Percentiles rank a stretch among this genome's conserved stretches.
These are phyloP conservation scores for Apodemia zela DNA, from an alignment of 2,888 invertebrate species.

Conservation along the genomic window DNA sequence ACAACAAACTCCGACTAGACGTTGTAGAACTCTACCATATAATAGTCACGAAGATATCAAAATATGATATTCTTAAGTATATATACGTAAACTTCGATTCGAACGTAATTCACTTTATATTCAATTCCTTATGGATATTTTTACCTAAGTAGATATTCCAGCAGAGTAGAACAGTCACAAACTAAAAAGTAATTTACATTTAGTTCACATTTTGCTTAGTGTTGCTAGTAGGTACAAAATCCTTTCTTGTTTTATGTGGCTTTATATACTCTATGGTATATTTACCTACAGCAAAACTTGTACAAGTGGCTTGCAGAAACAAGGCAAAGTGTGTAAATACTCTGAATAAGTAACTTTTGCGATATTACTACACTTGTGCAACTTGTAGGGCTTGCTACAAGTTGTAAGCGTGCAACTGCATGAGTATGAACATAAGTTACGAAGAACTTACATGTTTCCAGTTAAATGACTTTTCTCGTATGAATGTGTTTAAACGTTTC, in stretches of 20 bases:
- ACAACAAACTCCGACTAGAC: too few relatives aligned
- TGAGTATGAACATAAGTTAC: constrained; percentile 5
- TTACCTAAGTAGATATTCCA: too few relatives aligned
- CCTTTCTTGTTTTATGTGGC: neutral
- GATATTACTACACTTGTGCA: constrained; percentile 14
- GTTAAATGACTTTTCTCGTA: neutral
- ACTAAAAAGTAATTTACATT: too few relatives aligned
- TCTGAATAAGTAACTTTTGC: constrained; percentile 5
- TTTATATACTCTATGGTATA: neutral
- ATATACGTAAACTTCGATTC: too few relatives aligned
- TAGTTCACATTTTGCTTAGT: too few relatives aligned
- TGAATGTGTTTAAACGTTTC: neutral
- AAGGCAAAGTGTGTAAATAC: constrained; percentile 8
- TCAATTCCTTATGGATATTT: too few relatives aligned
- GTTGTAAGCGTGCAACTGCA: constrained; percentile 9
- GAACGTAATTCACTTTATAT: too few relatives aligned
- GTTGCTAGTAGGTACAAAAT: too few relatives aligned
- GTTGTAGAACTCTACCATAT: too few relatives aligned
- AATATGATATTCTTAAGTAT: too few relatives aligned
- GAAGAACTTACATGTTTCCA: neutral
- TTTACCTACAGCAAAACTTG: neutral
- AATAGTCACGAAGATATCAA: too few relatives aligned
- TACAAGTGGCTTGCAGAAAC: constrained; percentile 8
- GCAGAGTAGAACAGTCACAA: too few relatives aligned
- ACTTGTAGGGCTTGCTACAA: constrained; percentile 12